Conservation (phyloP, 2,888 invertebrate genomes). For the Nycteola revayana region DNA sequence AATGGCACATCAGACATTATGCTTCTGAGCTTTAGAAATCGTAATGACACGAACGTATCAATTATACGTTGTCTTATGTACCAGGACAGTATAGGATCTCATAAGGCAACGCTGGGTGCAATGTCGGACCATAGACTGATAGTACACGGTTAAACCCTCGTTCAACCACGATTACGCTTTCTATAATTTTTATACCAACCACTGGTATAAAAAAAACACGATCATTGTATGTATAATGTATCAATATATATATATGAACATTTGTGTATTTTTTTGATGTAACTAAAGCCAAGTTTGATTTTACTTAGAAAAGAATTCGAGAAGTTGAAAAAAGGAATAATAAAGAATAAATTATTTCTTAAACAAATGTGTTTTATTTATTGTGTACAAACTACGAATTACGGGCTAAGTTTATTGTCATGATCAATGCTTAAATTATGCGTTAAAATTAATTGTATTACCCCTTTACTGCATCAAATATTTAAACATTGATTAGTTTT, state of each 20-base stretch:
- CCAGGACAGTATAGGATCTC: slow-evolving; percentile 46
- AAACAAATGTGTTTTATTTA: slow-evolving; percentile 70
- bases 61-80: too few relatives aligned
- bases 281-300: slow-evolving; percentile 80
- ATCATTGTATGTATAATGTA: slow-evolving; percentile 68
- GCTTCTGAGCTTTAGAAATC: too few relatives aligned
- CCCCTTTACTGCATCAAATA: neutral
- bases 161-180: slow-evolving; percentile 39
- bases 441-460: slow-evolving; percentile 16
- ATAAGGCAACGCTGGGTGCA: slow-evolving; percentile 44
- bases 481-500: neutral
- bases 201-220: slow-evolving; percentile 42
- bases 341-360: slow-evolving; percentile 81
- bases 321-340: slow-evolving; percentile 76
- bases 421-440: slow-evolving; percentile 32
- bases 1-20: too few relatives aligned
- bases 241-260: slow-evolving; percentile 69
- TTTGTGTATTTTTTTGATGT: slow-evolving; percentile 81
- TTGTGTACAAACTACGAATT: slow-evolving; percentile 11
- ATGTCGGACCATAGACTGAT: slow-evolving; percentile 57
- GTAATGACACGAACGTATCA: too few relatives aligned
- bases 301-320: slow-evolving; percentile 78
- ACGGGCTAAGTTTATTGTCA: slow-evolving; percentile 32
- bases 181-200: slow-evolving; percentile 46
- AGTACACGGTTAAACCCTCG: slow-evolving; percentile 32